Conservation (phyloP, 2,113 vertebrate species). For the Megaleporinus macrocephalus region DNA sequence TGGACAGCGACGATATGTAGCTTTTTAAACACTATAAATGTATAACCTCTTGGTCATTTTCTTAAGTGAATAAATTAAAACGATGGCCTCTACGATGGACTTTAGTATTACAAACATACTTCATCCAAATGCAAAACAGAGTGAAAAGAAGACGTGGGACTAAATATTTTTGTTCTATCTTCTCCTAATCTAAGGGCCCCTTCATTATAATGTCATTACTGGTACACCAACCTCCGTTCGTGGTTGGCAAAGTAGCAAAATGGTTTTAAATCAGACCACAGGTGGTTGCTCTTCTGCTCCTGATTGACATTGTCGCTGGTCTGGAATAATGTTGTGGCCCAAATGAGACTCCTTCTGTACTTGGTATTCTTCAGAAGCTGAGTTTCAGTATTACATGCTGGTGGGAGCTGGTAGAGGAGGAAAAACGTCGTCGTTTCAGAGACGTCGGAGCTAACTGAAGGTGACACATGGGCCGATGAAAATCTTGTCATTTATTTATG, state of each 20-base stretch:
- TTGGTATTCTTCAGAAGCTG: conserved; percentile 42
- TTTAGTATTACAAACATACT: not conserved
- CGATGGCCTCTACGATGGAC: too few species aligned
- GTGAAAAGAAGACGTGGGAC: not conserved
- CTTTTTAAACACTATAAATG: too few species aligned
- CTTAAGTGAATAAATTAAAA: too few species aligned
- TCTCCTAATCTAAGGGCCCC: conserved; percentile 2
- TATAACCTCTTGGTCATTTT: too few species aligned
- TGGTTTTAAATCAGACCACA: conserved; percentile 35
- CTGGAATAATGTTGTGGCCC: conserved; percentile 46
- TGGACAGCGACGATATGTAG: too few species aligned
- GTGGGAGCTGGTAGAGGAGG: not conserved
- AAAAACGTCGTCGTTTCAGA: conserved; percentile 42
- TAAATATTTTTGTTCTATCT: not conserved
- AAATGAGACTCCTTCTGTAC: conserved; percentile 48
- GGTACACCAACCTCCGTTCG: not conserved
- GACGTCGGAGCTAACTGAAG: conserved; percentile 52
- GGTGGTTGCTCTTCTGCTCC: conserved; percentile 14
- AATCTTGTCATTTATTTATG: conserved; percentile 58
- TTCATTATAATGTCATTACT: conserved; percentile 13
- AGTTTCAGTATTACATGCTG: conserved; percentile 22
- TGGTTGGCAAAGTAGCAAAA: conserved; percentile 5
- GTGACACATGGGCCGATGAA: conserved; percentile 60
- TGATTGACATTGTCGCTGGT: conserved; percentile 47
- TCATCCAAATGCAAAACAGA: not conserved